Evolutionary conservation across 2,888 invertebrate species (phyloP).

Genomic region (Stenodera caucasica): DNA sequence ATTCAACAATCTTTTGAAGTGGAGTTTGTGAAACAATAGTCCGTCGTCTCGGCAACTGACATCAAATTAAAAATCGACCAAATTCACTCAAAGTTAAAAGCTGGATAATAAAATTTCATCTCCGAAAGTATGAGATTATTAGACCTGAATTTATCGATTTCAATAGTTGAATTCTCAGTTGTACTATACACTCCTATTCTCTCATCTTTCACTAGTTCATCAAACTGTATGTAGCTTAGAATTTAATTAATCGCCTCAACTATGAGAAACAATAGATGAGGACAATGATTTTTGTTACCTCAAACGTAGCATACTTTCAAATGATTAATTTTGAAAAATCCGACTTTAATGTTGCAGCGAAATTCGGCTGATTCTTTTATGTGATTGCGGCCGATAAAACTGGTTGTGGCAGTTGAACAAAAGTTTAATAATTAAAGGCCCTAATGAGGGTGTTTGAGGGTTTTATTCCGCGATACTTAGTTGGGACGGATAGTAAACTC

Average conservation of each 20-base stretch:
- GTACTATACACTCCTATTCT: too few species aligned
- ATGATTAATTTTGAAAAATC: too few species aligned
- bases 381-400: not conserved
- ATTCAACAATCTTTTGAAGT: not conserved
- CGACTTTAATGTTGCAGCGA: too few species aligned
- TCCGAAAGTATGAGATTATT: conserved; percentile 9
- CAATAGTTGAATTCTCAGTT: not conserved
- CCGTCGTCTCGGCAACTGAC: not conserved
- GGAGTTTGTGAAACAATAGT: not conserved
- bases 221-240: conserved; percentile 18
- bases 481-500: not conserved
- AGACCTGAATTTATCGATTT: conserved; percentile 19
- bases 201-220: too few species aligned
- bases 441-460: not conserved
- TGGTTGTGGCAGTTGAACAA: conserved; percentile 1
- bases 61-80: not conserved
- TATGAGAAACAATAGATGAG: not conserved
- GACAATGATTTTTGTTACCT: not conserved
- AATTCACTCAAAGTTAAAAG: conserved; percentile 1
- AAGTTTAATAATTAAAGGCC: conserved; percentile 12
- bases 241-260: conserved; percentile 24
- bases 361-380: not conserved
- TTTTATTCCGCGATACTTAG: not conserved
- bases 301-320: too few species aligned
- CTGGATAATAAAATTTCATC: conserved; percentile 9